A percentile compares a stretch with the other conserved stretches of the same genome.
phyloP scores from a whole-genome alignment of 2,797 vertebrate species.

The Megaceryle alcyon region DNA sequence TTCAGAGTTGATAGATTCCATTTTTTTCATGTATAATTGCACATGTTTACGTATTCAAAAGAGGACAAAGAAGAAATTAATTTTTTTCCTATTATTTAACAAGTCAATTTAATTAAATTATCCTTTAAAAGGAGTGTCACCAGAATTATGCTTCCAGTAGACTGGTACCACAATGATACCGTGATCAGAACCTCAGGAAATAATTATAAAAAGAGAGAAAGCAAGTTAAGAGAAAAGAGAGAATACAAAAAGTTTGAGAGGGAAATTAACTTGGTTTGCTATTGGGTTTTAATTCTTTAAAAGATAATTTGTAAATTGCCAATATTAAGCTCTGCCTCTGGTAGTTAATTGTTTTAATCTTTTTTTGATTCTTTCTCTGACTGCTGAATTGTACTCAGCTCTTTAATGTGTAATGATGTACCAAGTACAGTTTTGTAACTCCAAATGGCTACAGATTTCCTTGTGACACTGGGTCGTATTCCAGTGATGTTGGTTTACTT shows the following conservation, averaged over 20 bases:
- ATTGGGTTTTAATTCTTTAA: neutral
- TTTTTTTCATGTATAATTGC: neutral
- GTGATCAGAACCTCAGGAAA: neutral
- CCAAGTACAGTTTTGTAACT: neutral
- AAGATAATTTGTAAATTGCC: neutral
- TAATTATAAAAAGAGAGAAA: neutral
- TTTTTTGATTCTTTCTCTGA: neutral
- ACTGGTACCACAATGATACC: neutral
- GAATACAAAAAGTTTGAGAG: neutral
- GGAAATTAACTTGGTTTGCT: neutral
- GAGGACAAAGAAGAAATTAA: neutral
- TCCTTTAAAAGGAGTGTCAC: neutral
- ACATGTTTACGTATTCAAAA: neutral
- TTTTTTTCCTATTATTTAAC: neutral
- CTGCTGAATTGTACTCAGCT: neutral
- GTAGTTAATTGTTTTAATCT: neutral
- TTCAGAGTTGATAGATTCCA: neutral
- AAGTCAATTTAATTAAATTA: conserved; percentile 1
- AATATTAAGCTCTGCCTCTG: neutral
- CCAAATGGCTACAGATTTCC: neutral
- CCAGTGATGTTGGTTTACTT: neutral
- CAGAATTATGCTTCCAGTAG: neutral
- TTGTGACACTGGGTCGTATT: neutral
- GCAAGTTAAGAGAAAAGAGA: neutral
- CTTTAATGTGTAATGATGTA: neutral